phyloP scores from a whole-genome alignment of 2,797 vertebrate genomes.

The Myotis pilosus region DNA sequence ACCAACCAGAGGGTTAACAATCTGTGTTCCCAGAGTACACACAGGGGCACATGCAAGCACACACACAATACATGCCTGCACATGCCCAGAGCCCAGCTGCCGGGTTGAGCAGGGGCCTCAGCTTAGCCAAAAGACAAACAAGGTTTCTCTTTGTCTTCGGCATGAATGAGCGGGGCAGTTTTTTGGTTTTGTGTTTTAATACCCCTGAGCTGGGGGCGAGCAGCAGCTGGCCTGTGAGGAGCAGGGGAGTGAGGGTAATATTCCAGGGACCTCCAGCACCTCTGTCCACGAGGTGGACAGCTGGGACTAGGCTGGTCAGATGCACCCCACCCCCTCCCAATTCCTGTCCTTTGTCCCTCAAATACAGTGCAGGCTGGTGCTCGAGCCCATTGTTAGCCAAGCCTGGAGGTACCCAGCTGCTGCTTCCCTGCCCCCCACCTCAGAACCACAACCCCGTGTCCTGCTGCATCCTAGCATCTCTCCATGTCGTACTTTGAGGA shows the following conservation, averaged over 20 bases:
- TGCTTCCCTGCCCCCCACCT: neutral
- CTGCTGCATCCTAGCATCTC: neutral
- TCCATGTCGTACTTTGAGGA: neutral
- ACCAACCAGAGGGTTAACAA: neutral
- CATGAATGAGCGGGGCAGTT: neutral
- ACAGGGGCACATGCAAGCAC: neutral
- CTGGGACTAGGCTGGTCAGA: neutral
- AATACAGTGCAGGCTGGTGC: neutral
- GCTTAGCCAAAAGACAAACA: constrained; percentile 72
- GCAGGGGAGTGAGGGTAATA: neutral
- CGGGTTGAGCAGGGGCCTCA: neutral
- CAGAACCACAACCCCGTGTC: neutral
- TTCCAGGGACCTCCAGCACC: neutral
- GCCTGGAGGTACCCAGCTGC: neutral
- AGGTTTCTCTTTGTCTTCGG: constrained; percentile 58
- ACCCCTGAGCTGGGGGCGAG: neutral
- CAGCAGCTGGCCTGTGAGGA: constrained; percentile 43
- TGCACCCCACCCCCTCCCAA: neutral
- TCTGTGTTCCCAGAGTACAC: neutral
- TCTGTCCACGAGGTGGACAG: neutral
- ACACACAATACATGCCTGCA: constrained; percentile 53
- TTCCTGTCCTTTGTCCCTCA: neutral
- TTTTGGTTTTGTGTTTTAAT: constrained; percentile 57
- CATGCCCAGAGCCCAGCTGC: constrained; percentile 58
- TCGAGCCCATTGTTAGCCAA: neutral